Conservation (phyloP, 2,113 vertebrate genomes). For the Recurvirostra avosetta region DNA sequence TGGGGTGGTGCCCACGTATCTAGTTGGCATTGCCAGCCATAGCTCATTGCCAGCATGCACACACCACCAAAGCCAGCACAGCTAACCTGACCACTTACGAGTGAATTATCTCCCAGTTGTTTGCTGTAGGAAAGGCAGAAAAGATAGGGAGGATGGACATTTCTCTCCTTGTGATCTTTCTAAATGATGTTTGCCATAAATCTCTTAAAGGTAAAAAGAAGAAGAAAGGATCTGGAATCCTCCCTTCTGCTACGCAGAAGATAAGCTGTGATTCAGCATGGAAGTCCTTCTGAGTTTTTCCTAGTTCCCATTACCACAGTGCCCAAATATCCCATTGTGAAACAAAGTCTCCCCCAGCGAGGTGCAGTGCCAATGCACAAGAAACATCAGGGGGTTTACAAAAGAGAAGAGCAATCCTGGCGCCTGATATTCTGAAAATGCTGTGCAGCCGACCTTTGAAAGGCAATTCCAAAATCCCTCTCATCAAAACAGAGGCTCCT, state of each 20-base stretch:
- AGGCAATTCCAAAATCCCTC: not conserved
- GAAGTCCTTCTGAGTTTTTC: not conserved
- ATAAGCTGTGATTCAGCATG: constrained; percentile 7
- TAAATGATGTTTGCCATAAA: not conserved
- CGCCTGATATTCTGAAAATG: not conserved
- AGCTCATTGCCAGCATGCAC: not conserved
- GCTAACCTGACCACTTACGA: not conserved
- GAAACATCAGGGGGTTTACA: constrained; percentile 45
- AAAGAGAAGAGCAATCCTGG: constrained; percentile 42
- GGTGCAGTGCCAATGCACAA: constrained; percentile 14
- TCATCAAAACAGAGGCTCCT: constrained; percentile 16
- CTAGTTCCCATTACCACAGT: not conserved
- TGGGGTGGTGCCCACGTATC: not conserved
- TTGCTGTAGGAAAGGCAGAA: not conserved
- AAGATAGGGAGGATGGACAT: not conserved
- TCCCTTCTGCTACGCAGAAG: not conserved
- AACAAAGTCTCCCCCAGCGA: constrained; percentile 26
- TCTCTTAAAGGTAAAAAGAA: not conserved
- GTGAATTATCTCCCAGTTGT: not conserved
- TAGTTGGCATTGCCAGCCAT: not conserved
- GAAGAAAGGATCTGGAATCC: not conserved
- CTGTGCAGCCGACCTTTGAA: constrained; percentile 31
- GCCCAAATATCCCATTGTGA: constrained; percentile 51
- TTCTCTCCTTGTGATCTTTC: not conserved
- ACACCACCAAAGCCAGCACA: not conserved